A percentile compares a stretch with the other conserved stretches of the same genome.
Conservation (phyloP, 1,140 invertebrate genomes). For the Theocolax elegans region DNA sequence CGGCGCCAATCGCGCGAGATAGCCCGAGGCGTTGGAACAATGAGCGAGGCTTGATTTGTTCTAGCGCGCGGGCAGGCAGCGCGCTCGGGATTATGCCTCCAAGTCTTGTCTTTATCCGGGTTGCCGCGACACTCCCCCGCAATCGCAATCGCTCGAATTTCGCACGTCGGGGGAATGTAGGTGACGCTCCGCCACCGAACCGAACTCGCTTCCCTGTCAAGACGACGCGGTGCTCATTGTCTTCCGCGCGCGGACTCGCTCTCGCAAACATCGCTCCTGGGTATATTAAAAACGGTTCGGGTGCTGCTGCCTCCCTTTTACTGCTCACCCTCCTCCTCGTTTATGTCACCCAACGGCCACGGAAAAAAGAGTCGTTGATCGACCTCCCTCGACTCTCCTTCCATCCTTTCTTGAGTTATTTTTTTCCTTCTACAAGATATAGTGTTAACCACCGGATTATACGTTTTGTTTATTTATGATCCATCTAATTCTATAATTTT, state of each 20-base stretch:
- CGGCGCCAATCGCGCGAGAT: slow-evolving; percentile 51
- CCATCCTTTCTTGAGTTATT: not conserved
- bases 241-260: not conserved
- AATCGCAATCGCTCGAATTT: slow-evolving; percentile 33
- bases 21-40: slow-evolving; percentile 54
- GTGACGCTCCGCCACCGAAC: too few relatives aligned
- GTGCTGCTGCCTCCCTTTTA: slow-evolving; percentile 12
- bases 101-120: slow-evolving; percentile 62
- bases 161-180: slow-evolving; percentile 34
- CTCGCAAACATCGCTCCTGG: slow-evolving; percentile 55
- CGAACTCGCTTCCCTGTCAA: too few relatives aligned
- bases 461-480: too few relatives aligned
- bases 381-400: not conserved
- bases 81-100: slow-evolving; percentile 62
- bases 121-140: not conserved
- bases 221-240: slow-evolving; percentile 28
- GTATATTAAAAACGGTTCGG: slow-evolving; percentile 60
- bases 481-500: too few relatives aligned
- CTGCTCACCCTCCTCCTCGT: not conserved
- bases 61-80: slow-evolving; percentile 49
- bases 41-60: slow-evolving; percentile 63
- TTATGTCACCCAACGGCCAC: slow-evolving; percentile 22
- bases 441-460: too few relatives aligned
- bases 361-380: not conserved
- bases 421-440: too few relatives aligned